phyloP scores from a whole-genome alignment of 2,113 vertebrate genomes.

The Pseudorasbora parva region DNA sequence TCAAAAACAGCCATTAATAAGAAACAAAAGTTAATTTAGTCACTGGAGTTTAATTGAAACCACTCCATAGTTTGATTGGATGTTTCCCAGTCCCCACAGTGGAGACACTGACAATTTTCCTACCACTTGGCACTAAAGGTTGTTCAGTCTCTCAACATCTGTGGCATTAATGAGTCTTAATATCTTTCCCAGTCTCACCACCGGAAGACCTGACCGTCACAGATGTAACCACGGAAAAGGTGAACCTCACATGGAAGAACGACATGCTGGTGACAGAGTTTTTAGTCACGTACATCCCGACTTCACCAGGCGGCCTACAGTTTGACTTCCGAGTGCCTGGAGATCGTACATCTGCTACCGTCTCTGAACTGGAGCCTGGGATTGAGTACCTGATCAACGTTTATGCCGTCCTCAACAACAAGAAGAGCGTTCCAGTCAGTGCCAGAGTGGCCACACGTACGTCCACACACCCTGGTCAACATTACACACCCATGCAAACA shows the following conservation, averaged over 20 bases:
- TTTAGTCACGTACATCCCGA: conserved; percentile 86
- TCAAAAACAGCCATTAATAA: background rate
- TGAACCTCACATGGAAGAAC: conserved; percentile 90
- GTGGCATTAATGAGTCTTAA: conserved; percentile 1
- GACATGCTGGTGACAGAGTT: conserved; percentile 89
- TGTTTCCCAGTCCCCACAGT: background rate
- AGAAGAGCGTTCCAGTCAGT: conserved; percentile 89
- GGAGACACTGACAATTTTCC: background rate
- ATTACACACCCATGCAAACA: background rate
- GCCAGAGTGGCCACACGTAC: conserved; percentile 90
- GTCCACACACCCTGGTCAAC: conserved; percentile 44
- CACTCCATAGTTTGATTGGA: background rate
- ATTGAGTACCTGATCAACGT: conserved; percentile 92
- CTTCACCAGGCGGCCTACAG: conserved; percentile 80
- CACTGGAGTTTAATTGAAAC: background rate
- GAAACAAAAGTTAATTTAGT: background rate
- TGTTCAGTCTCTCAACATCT: background rate
- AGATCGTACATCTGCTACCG: conserved; percentile 80
- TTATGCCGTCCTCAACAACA: conserved; percentile 90
- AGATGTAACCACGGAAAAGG: conserved; percentile 83
- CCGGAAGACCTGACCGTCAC: conserved; percentile 85
- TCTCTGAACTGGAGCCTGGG: conserved; percentile 88
- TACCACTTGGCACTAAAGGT: background rate
- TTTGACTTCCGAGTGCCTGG: conserved; percentile 86
- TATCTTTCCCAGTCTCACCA: conserved; percentile 82